A percentile compares a stretch with the other conserved stretches of the same genome.
Conservation (phyloP, 2,113 vertebrate species). For the Nansenia antarctica region DNA sequence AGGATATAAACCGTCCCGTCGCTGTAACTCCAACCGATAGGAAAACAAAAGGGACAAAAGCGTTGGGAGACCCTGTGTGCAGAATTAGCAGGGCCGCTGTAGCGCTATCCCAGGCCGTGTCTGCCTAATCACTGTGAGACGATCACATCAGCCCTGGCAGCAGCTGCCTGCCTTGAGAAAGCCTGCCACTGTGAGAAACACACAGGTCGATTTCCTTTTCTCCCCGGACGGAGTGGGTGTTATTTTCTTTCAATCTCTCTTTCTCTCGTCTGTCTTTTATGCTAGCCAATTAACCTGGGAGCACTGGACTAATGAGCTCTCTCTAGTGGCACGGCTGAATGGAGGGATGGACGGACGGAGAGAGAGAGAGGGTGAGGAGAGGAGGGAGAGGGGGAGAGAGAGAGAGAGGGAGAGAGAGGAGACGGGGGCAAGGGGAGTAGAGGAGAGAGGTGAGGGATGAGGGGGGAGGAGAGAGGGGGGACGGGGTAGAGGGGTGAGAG, state of each 20-base stretch:
- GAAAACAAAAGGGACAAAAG: conserved; percentile 61
- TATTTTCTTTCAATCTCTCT: conserved; percentile 62
- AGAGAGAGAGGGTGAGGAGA: conserved; percentile 51
- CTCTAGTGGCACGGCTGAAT: conserved; percentile 74
- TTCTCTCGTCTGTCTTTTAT: conserved; percentile 56
- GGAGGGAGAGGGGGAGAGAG: conserved; percentile 51
- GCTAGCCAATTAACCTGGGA: conserved; percentile 83
- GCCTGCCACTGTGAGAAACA: conserved; percentile 75
- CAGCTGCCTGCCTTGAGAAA: conserved; percentile 69
- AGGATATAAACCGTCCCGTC: background rate
- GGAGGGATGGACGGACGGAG: conserved; percentile 42
- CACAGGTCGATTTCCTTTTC: conserved; percentile 75
- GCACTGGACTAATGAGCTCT: conserved; percentile 83
- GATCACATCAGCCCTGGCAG: conserved; percentile 67
- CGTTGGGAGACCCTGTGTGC: conserved; percentile 53
- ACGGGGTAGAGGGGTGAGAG: conserved; percentile 52
- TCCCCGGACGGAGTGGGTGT: conserved; percentile 68
- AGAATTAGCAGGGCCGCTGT: conserved; percentile 45
- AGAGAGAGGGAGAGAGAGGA: conserved; percentile 49
- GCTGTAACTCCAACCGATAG: no score
- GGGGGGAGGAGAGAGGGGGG: conserved; percentile 28
- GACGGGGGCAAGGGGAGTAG: background rate
- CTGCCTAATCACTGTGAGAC: conserved; percentile 62
- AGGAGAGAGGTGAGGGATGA: conserved; percentile 13
- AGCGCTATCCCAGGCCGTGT: background rate